phyloP scores from a whole-genome alignment of 1,140 invertebrate genomes.

The Drosophila athabasca region DNA sequence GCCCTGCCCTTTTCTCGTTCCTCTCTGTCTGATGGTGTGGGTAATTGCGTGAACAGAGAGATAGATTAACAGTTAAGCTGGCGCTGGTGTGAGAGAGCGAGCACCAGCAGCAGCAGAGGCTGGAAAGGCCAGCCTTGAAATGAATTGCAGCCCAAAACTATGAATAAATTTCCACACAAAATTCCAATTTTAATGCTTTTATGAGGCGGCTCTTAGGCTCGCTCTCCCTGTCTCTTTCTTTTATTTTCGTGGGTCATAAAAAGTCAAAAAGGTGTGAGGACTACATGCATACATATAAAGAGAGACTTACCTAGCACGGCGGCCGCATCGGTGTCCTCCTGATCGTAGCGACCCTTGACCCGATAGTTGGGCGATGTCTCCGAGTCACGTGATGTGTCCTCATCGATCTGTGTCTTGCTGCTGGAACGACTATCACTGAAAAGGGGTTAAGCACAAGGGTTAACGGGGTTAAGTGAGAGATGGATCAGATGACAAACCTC shows the following conservation, averaged over 20 bases:
- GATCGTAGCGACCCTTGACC: conserved; percentile 91
- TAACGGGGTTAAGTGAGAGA: background rate
- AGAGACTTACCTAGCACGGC: conserved; percentile 93
- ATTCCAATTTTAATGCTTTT: conserved; percentile 12
- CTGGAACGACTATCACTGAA: conserved; percentile 84
- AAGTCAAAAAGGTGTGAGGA: conserved; percentile 60
- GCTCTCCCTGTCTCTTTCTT: background rate
- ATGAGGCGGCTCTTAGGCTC: conserved; percentile 8
- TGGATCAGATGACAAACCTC: conserved; percentile 53
- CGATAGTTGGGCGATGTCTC: conserved; percentile 93
- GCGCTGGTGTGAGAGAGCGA: conserved; percentile 50
- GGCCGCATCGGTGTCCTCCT: conserved; percentile 97
- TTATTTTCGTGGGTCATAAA: conserved; percentile 45
- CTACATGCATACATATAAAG: background rate
- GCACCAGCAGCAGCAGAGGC: conserved; percentile 7
- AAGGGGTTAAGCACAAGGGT: conserved; percentile 1
- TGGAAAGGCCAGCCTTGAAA: conserved; percentile 73
- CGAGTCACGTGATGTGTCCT: conserved; percentile 94
- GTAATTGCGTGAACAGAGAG: conserved; percentile 69
- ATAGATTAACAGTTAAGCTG: conserved; percentile 74
- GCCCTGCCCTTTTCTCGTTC: conserved; percentile 8
- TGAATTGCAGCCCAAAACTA: conserved; percentile 61
- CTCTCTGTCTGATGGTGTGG: conserved; percentile 29
- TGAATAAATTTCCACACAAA: conserved; percentile 62
- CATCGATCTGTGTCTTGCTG: conserved; percentile 89